Evolutionary conservation across 2,888 invertebrate species (phyloP), one percentile per base, ranked within the genome.

Genomic region (Allygus modestus): DNA sequence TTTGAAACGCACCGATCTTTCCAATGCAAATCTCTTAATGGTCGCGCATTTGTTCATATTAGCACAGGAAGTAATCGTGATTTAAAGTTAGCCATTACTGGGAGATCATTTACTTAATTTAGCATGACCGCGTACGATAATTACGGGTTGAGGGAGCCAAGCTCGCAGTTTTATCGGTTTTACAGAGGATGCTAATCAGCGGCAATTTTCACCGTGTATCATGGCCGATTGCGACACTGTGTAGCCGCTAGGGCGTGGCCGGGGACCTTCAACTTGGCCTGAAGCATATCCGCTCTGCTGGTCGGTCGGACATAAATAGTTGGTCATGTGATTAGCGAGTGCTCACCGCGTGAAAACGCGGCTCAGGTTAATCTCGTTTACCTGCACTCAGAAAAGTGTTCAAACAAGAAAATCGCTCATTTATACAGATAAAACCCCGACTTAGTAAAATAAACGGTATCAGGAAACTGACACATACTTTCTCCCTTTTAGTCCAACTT

Each of bases 221-320:
- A 51, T n/a, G 51, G 51, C 15, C 51, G n/a, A 1, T 58, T 58
- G 58, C 58, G 58, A 58, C 58, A 58, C n/a, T 51, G 51, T 51
- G 51, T 4, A 37, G 51, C 5, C 51, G 51, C 4, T 15, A 54
- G 54, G 54, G 54, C 20, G 54, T 23, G 54, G 54, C 54, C 23
- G 54, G 23, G 54, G 54, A 23, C 54, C 54, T 54, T 54, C 54
- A 54, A 54, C 54, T 54, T 54, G 54, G 54, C 20, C 54, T 1
- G 20, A 15, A 23, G 54, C 46, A 12, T 23, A 11, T 15, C 46
- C 46, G 46, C 37, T 15, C 1, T 9, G 12, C 4, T 15, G 46
- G 37, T 37, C 7, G 37, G 2, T 4, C 51, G 54, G 54, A 5
- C 9, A 54, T 54, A 46, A 46, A 46, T 46, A 46, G 46, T 46